Evolutionary conservation across 2,888 invertebrate genomes (phyloP), one percentile per base, ranked within the genome.

Genomic region (Heliconius charithonia): DNA sequence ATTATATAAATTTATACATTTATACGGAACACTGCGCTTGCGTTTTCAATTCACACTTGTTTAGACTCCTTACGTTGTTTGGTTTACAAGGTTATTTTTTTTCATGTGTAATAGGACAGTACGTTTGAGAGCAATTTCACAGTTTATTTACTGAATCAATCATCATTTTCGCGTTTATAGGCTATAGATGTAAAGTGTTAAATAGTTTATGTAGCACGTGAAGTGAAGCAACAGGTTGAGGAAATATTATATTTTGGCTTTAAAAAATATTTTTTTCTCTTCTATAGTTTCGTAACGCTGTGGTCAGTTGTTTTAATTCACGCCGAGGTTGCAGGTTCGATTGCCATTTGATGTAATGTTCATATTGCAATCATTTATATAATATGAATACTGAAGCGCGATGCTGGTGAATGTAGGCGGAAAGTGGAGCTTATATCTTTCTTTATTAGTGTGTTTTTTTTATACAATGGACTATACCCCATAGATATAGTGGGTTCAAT

Each of bases 81-180:
- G 67, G 51, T 29, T 51, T 51, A 51, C 12, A 71, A 71, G 51
- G 12, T 51, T 22, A 19, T 51, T 71, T 71, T 51, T 71, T 19
- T 16, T 10, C 27, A n/a, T 22, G 45, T 70, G 22, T 32, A 51
- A 4, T 29, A 32, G 22, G 32, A 56, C 22, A 29, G 51, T 51
- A 45, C 29, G 27, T 71, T 56, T 71, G 56, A 29, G n/a, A 13
- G 51, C 51, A 71, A 71, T 71, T 71, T 71, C 71, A 71, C 71
- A 71, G 71, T 71, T 71, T 71, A 56, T 71, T 71, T 56, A 71
- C 71, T 29, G 51, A 71, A 56, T 13, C 71, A 71, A 71, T 71
- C 71, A 71, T 56, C 51, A 71, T 71, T 71, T 56, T 22, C 22
- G 22, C 51, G 12, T 56, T 12, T 56, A 19, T 56, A 22, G 56